Evolutionary conservation across 2,113 vertebrate genomes (phyloP), one percentile per base, ranked within the genome.

Genomic region (Gnathonemus longibarbis): DNA sequence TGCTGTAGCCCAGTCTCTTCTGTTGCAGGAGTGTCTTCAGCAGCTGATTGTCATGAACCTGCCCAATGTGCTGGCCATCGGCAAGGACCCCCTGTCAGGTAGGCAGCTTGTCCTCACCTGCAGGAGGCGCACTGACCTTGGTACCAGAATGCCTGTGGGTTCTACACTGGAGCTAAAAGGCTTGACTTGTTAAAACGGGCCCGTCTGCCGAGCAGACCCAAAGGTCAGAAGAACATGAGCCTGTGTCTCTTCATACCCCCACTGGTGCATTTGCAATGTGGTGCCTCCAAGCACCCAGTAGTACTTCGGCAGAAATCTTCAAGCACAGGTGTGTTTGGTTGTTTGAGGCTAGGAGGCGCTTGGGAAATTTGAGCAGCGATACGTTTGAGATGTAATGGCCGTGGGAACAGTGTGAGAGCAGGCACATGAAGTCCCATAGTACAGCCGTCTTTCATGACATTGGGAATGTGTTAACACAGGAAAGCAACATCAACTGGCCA

Each of bases 51-150:
- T 99, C 88, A 99, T 99, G 98, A 97, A 96, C 92, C 96, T 99
- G 92, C 98, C 98, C 91, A 97, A 99, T 93, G 97, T 99, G 91
- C 95, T 99, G 91, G 95, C 95, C 94, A 97, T 99, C 91, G 97
- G 98, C 93, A 98, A 97, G 95, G 98, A 99, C 93, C 98, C 98
- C 0, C 94, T 99, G 88, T 98, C 97, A 95, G 98, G 98, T 99
- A 93, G 95, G 13, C 21, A 8, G 2, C 48, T 19, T 56, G 27
- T 50, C 17, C 35, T 88, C 52, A 46, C 74, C 35, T 42, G 27
- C 15, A 9, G 58, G 17, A 45, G 10, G 13, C 5, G 13, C 87
- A 19, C 35, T n/a, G 5, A 66, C 3, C 6, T 45, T 7, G 13
- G 46, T 17, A 56, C 15, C 31, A 88, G 17, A 53, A 53, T 31